phyloP scores from a whole-genome alignment of 1,140 invertebrate genomes.

The Aphelinus certus region DNA sequence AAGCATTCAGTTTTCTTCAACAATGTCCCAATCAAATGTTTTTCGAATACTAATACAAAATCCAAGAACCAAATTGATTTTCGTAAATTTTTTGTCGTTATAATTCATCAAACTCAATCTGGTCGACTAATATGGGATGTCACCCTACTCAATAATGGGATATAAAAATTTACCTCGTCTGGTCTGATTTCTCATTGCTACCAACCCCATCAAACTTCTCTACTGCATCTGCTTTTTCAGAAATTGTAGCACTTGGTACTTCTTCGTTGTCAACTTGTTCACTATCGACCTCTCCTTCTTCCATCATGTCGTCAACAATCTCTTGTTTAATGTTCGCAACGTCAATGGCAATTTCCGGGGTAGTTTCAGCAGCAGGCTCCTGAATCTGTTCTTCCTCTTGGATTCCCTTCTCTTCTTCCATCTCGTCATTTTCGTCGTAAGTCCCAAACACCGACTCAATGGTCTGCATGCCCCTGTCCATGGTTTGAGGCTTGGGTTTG shows the following conservation, averaged over 20 bases:
- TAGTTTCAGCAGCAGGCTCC: no score
- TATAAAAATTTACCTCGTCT: no score
- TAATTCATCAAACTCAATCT: no score
- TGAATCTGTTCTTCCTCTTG: neutral
- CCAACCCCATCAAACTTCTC: neutral
- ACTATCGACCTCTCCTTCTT: neutral
- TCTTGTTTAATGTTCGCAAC: neutral
- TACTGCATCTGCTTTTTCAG: conserved; percentile 7
- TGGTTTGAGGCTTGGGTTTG: conserved; percentile 42
- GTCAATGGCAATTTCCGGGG: no score
- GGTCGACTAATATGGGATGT: no score
- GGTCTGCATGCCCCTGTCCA: conserved; percentile 49
- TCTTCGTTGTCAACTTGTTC: neutral
- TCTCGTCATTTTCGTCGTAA: neutral
- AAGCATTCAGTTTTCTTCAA: no score
- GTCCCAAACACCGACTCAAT: conserved; percentile 50
- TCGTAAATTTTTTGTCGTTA: no score
- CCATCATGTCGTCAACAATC: neutral
- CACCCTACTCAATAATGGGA: no score
- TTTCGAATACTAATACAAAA: no score
- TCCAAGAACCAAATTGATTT: no score
- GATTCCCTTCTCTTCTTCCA: neutral
- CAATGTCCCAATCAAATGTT: no score
- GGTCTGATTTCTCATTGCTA: no score
- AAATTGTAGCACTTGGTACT: conserved; percentile 1